Evolutionary conservation across 2,888 invertebrate genomes (phyloP), one percentile per base, ranked within the genome.

Genomic region (Leptinotarsa peninsularis): DNA sequence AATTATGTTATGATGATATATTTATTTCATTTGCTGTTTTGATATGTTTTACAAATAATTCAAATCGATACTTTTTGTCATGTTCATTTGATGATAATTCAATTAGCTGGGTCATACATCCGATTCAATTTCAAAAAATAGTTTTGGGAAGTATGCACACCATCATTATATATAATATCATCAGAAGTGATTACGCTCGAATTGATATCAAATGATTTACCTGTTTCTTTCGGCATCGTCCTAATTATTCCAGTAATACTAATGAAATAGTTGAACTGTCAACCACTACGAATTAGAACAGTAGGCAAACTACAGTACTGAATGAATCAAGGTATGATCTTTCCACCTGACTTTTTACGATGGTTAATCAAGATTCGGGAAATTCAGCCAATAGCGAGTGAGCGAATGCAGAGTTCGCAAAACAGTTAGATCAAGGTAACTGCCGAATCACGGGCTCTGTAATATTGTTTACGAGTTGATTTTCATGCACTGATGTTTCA

Each of bases 361-460:
- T 23, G 15, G 58, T 21, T 58, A 58, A 58, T 58, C 58, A 58
- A 58, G 58, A 58, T 58, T 58, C 23, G 58, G 58, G 21, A 23
- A 58, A 15, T 58, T 58, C 58, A 21, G 21, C 58, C 58, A 58
- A 58, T 58, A 23, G 58, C 58, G 58, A 14, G 23, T 21, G 58
- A 21, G 23, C 23, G 58, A 14, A 58, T 58, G 58, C 58, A 58
- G 58, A 58, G 58, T 23, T 58, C 58, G 58, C 23, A 23, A 58
- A 17, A 21, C 58, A 58, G 58, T 58, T 14, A 14, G 15, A 58
- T 58, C 21, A 58, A 58, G 23, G 13, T 58, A 15, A 58, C 14
- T 23, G 1, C 21, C 13, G 2, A 58, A 58, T 58, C 23, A 58
- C 13, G 13, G 58, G 4, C 21, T 21, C 21, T 13, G 21, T 21